Conservation (phyloP, 2,113 vertebrate species). For the Gasterosteus nipponicus region DNA sequence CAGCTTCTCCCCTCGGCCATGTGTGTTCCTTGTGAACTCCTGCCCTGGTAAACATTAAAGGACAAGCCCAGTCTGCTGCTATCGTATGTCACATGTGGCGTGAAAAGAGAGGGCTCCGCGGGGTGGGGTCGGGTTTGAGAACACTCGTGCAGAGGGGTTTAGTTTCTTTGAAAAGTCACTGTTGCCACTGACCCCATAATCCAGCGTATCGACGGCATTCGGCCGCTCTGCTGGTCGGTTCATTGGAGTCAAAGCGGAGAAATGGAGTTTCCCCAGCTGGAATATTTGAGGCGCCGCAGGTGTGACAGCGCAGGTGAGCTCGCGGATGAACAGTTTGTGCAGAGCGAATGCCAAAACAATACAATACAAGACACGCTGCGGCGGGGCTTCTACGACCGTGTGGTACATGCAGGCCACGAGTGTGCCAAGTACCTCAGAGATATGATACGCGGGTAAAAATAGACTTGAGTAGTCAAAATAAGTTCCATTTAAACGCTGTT, state of each 20-base stretch:
- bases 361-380: background rate
- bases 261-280: constrained; percentile 69
- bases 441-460: constrained; percentile 1
- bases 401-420: background rate
- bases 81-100: constrained; percentile 75
- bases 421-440: background rate
- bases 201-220: constrained; percentile 23
- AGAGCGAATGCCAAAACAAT: constrained; percentile 10
- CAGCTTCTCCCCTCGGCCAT: constrained; percentile 6
- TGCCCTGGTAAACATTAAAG: constrained; percentile 76
- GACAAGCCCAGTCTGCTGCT: constrained; percentile 68
- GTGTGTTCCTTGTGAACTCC: constrained; percentile 70
- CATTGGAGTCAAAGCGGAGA: constrained; percentile 10
- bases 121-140: constrained; percentile 26
- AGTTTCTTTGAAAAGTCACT: constrained; percentile 64
- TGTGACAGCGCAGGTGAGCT: constrained; percentile 79
- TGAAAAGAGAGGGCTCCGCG: constrained; percentile 12
- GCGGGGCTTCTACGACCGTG: background rate
- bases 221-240: constrained; percentile 2
- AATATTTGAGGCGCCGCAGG: constrained; percentile 50
- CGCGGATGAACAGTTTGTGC: background rate
- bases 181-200: constrained; percentile 1
- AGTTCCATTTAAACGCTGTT: too few species aligned
- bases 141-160: constrained; percentile 46
- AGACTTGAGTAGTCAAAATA: background rate